Evolutionary conservation across 23 tunicate species (phyloP).

Genomic region (Oikopleura albicans): DNA sequence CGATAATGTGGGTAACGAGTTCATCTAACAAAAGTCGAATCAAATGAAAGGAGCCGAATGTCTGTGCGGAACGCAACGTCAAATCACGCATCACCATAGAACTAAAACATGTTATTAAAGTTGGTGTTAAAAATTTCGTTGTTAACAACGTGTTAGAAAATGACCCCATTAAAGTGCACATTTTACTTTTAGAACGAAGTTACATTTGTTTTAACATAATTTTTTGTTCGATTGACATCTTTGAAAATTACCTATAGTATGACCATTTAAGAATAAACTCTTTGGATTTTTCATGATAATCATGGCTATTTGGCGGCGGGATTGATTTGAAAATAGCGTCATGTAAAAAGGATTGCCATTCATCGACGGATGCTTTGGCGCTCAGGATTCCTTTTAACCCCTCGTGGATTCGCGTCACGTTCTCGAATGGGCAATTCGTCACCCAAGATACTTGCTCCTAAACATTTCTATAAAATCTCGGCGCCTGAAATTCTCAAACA

Average conservation of each 20-base stretch:
- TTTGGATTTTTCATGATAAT: constrained; percentile 24
- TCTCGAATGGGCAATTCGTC: constrained; percentile 42
- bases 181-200: not conserved
- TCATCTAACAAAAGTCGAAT: constrained; percentile 83
- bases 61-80: constrained; percentile 82
- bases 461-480: too few species aligned
- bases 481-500: too few species aligned
- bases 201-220: not conserved
- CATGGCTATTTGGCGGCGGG: constrained; percentile 3
- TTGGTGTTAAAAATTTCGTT: not conserved
- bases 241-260: constrained; percentile 50
- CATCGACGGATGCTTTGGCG: constrained; percentile 54
- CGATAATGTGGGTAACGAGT: not conserved
- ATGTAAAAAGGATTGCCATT: constrained; percentile 93
- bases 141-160: too few species aligned
- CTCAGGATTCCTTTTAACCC: constrained; percentile 54
- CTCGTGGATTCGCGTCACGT: constrained; percentile 38
- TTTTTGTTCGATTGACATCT: not conserved
- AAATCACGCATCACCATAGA: constrained; percentile 91
- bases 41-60: constrained; percentile 91
- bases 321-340: constrained; percentile 37
- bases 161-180: too few species aligned
- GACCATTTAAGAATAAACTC: constrained; percentile 90
- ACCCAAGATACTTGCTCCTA: constrained; percentile 99
- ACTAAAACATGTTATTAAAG: constrained; percentile 19